Conservation (phyloP, 2,888 invertebrate species). For the Melanophora roralis region DNA sequence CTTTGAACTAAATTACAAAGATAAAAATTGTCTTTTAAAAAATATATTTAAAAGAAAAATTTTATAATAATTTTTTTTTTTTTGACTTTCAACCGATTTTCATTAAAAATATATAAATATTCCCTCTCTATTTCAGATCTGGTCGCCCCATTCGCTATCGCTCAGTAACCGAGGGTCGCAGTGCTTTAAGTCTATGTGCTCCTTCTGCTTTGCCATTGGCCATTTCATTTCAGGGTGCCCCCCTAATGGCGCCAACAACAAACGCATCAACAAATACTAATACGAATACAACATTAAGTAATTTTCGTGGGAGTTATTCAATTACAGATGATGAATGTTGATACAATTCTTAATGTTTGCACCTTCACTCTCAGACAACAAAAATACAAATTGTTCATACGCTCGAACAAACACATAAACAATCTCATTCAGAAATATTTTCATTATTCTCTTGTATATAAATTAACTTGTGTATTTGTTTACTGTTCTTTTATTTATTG, state of each 20-base stretch:
- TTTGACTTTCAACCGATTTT: too few relatives aligned
- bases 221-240: conserved; percentile 85
- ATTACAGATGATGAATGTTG: conserved; percentile 76
- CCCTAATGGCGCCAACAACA: conserved; percentile 69
- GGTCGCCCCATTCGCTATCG: conserved; percentile 84
- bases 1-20: too few relatives aligned
- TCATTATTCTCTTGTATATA: conserved; percentile 23
- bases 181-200: conserved; percentile 84
- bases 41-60: not conserved
- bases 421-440: not conserved
- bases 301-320: conserved; percentile 76
- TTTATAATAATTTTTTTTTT: not conserved
- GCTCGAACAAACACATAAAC: not conserved
- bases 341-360: conserved; percentile 43
- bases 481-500: not conserved
- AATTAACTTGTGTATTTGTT: not conserved
- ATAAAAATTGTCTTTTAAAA: too few relatives aligned
- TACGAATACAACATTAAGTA: conserved; percentile 73
- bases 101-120: not conserved
- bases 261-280: conserved; percentile 73
- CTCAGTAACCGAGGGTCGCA: conserved; percentile 84
- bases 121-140: conserved; percentile 78
- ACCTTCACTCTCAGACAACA: too few relatives aligned
- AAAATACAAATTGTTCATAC: not conserved
- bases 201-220: conserved; percentile 86